These are phyloP conservation scores for Sarcophaga subvicina DNA, from an alignment of 2,888 invertebrate species.

Conservation along the genomic window DNA sequence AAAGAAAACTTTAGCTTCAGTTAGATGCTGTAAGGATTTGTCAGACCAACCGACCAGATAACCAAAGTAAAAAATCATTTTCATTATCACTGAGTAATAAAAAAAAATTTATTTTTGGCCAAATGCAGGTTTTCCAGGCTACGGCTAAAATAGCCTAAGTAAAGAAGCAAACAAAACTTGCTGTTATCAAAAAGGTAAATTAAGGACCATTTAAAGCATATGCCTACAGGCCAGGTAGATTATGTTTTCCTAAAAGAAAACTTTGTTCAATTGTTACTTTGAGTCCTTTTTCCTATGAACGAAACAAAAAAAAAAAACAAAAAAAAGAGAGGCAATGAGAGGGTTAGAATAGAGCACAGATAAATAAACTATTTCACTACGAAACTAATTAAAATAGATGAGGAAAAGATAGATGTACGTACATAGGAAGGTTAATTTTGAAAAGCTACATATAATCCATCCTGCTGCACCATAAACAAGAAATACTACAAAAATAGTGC, in stretches of 20 bases:
- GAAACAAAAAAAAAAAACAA: too few species aligned
- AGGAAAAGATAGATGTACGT: neutral
- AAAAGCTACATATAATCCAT: neutral
- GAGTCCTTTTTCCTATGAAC: too few species aligned
- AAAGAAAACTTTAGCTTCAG: neutral
- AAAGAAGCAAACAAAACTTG: too few species aligned
- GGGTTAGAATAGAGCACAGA: too few species aligned
- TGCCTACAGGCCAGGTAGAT: too few species aligned
- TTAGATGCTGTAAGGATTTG: neutral
- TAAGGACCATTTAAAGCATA: too few species aligned
- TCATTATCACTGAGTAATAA: constrained; percentile 39
- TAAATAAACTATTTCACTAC: constrained; percentile 15
- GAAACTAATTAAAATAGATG: constrained; percentile 52
- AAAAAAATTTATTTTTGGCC: constrained; percentile 28
- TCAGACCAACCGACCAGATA: constrained; percentile 15
- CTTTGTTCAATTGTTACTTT: too few species aligned
- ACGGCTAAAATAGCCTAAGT: too few species aligned
- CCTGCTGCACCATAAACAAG: neutral
- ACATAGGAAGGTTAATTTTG: constrained; percentile 15
- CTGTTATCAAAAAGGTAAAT: too few species aligned
- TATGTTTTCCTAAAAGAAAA: too few species aligned
- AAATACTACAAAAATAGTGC: neutral
- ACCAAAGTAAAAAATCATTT: constrained; percentile 46
- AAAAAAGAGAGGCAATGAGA: too few species aligned
- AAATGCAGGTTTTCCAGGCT: constrained; percentile 10